Evolutionary conservation across 1,140 invertebrate genomes (phyloP).

Genomic region (Lepidurus packardi): DNA sequence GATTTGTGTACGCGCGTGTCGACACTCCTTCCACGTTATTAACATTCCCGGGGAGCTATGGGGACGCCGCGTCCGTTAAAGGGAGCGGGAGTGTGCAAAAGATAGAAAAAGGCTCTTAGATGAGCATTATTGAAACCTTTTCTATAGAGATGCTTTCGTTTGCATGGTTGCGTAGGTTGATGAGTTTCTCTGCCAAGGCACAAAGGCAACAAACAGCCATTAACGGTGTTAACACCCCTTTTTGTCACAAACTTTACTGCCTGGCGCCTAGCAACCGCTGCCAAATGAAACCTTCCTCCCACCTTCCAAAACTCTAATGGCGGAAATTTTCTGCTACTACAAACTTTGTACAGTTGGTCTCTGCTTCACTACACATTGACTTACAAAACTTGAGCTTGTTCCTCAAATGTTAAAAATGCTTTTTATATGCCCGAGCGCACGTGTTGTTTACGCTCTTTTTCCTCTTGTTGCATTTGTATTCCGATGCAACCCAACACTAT

Average conservation of each 20-base stretch:
- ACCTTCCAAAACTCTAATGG: no score
- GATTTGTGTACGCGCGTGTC: slow-evolving; percentile 20
- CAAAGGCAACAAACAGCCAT: not conserved
- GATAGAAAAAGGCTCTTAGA: not conserved
- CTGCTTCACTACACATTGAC: no score
- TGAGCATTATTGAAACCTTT: not conserved
- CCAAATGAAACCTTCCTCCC: no score
- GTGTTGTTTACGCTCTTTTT: not conserved
- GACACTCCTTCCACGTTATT: not conserved
- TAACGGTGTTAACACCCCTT: not conserved
- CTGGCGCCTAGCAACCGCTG: not conserved
- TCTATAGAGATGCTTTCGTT: not conserved
- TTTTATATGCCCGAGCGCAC: not conserved
- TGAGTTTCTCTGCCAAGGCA: not conserved
- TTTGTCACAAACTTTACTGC: not conserved
- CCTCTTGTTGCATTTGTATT: not conserved
- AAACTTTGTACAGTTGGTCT: no score
- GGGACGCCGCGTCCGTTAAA: not conserved
- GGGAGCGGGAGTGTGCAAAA: not conserved
- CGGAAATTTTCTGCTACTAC: no score
- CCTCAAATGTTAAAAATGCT: not conserved
- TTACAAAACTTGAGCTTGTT: not conserved
- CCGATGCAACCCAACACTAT: slow-evolving; percentile 13
- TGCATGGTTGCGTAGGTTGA: slow-evolving; percentile 3
- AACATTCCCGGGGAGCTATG: not conserved